Evolutionary conservation across 2,888 invertebrate genomes (phyloP).

Genomic region (Ennomos fuscantarius): DNA sequence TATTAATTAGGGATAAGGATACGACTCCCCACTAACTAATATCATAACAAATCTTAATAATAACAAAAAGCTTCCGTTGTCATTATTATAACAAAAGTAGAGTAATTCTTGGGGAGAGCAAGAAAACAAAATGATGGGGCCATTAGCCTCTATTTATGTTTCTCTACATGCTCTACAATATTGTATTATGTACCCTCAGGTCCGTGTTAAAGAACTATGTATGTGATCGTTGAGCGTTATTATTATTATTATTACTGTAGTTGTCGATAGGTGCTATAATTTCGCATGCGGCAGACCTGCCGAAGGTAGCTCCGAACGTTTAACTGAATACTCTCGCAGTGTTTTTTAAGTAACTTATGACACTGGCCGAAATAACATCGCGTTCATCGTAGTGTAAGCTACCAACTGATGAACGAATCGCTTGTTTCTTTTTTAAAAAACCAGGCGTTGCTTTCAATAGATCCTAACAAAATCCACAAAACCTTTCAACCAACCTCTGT

Average conservation of each 20-base stretch:
- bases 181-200: constrained; percentile 18
- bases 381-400: too few relatives aligned
- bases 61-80: constrained; percentile 13
- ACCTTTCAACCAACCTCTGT: constrained; percentile 18
- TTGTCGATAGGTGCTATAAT: too few relatives aligned
- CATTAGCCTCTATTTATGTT: constrained; percentile 22
- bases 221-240: too few relatives aligned
- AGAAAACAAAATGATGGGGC: constrained; percentile 12
- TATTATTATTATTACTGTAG: too few relatives aligned
- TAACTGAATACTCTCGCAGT: too few relatives aligned
- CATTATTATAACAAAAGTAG: constrained; percentile 13
- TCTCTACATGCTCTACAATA: constrained; percentile 11
- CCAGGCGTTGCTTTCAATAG: neutral
- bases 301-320: too few relatives aligned
- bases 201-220: too few relatives aligned
- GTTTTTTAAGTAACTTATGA: too few relatives aligned
- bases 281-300: too few relatives aligned
- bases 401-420: too few relatives aligned
- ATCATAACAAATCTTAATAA: constrained; percentile 10
- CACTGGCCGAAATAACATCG: too few relatives aligned
- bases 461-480: constrained; percentile 14
- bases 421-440: neutral
- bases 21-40: neutral
- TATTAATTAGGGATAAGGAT: neutral
- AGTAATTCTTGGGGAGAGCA: constrained; percentile 10